A percentile compares a stretch with the other conserved stretches of the same genome.
phyloP scores from a whole-genome alignment of 2,113 vertebrate species.

The Seriola aureovittata region DNA sequence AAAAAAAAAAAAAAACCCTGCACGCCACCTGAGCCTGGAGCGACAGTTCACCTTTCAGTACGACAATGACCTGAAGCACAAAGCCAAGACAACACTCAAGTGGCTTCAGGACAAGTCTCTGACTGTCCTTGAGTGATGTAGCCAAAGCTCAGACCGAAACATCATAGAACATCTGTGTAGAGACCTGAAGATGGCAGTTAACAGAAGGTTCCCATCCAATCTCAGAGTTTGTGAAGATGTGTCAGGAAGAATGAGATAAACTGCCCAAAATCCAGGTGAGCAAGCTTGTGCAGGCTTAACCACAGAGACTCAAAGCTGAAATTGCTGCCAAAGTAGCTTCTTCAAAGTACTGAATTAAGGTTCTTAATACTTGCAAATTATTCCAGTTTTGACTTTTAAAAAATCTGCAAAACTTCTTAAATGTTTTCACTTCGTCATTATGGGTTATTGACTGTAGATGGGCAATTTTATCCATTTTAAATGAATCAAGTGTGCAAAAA shows the following conservation, averaged over 20 bases:
- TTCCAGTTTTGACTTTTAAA: not conserved
- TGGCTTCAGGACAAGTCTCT: not conserved
- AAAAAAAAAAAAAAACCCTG: too few relatives aligned
- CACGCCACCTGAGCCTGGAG: too few relatives aligned
- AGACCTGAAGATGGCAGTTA: too few relatives aligned
- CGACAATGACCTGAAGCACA: too few relatives aligned
- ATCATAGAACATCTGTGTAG: too few relatives aligned
- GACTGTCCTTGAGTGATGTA: not conserved
- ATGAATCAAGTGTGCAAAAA: not conserved
- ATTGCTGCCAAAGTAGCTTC: not conserved
- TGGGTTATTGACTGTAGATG: not conserved
- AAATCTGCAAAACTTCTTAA: not conserved
- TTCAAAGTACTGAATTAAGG: not conserved
- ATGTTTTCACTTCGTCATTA: too few relatives aligned
- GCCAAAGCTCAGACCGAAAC: too few relatives aligned
- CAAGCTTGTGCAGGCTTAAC: not conserved
- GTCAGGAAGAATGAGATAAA: not conserved
- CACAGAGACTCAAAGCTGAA: not conserved
- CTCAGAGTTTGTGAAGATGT: too few relatives aligned
- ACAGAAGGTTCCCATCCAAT: too few relatives aligned
- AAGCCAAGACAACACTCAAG: too few relatives aligned
- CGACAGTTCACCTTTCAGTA: too few relatives aligned
- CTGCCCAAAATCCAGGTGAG: not conserved
- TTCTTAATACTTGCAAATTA: not conserved
- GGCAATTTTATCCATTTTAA: not conserved